phyloP scores from a whole-genome alignment of 2,888 invertebrate species.

The Lymantria dispar region DNA sequence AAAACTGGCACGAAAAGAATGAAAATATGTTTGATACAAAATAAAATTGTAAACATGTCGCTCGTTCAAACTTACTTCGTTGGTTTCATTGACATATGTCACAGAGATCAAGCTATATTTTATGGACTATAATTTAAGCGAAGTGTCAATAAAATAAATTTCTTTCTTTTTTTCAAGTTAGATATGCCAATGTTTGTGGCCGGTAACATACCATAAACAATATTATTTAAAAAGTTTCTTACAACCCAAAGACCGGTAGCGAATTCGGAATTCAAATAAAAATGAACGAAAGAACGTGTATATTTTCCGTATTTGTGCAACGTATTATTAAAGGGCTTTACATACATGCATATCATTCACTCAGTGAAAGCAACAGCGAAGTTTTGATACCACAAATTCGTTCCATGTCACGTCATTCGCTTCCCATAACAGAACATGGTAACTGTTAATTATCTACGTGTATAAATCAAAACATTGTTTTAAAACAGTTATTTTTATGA shows the following conservation, averaged over 20 bases:
- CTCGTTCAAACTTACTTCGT: too few species aligned
- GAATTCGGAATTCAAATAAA: neutral
- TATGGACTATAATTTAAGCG: too few species aligned
- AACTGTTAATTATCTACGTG: conserved; percentile 29
- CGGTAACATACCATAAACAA: too few species aligned
- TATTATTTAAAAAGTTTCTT: too few species aligned
- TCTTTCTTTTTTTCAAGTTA: too few species aligned
- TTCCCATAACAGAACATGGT: conserved; percentile 21
- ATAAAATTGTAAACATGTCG: too few species aligned
- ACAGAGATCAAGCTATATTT: too few species aligned
- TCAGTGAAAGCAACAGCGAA: neutral
- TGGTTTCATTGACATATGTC: too few species aligned
- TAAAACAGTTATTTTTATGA: conserved; percentile 18
- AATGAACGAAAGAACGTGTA: neutral
- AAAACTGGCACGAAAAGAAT: too few species aligned
- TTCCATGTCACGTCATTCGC: conserved; percentile 5
- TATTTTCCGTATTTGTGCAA: neutral
- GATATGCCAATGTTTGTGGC: too few species aligned
- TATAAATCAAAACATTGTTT: conserved; percentile 26
- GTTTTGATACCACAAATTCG: neutral
- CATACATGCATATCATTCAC: neutral
- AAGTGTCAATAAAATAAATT: too few species aligned
- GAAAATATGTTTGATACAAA: too few species aligned
- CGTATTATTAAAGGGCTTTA: neutral
- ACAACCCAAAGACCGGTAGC: neutral